Percentiles rank a stretch among this genome's conserved stretches.
phyloP scores from a whole-genome alignment of 1,140 invertebrate genomes.

The Leptestheria dahalacensis region DNA sequence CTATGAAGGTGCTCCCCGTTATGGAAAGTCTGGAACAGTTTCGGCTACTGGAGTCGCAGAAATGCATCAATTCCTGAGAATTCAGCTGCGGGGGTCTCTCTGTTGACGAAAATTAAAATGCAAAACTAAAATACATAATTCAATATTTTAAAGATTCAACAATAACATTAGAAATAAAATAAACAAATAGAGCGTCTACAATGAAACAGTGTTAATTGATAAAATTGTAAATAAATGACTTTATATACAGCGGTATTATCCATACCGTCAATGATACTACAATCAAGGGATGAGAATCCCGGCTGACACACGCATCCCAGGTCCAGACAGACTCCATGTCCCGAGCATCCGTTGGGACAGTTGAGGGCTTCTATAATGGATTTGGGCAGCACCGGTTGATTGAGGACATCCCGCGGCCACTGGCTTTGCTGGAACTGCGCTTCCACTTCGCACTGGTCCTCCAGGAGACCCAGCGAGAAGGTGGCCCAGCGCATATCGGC shows the following conservation, averaged over 20 bases:
- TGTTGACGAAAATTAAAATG: neutral
- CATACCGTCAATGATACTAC: constrained; percentile 15
- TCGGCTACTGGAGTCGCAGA: constrained; percentile 7
- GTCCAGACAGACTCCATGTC: constrained; percentile 16
- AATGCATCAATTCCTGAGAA: neutral
- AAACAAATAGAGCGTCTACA: neutral
- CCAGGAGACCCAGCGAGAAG: constrained; percentile 11
- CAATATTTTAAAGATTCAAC: too few relatives aligned
- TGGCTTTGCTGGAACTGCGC: neutral
- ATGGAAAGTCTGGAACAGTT: constrained; percentile 8
- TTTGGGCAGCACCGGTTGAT: constrained; percentile 5
- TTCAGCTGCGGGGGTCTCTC: neutral
- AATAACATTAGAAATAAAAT: constrained; percentile 11
- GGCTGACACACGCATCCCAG: constrained; percentile 17
- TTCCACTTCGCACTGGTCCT: constrained; percentile 17
- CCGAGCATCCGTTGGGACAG: constrained; percentile 17
- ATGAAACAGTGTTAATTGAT: too few relatives aligned
- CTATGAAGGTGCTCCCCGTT: constrained; percentile 8
- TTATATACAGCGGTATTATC: neutral
- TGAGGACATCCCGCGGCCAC: constrained; percentile 12
- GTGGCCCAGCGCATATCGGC: constrained; percentile 12
- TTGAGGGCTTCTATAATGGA: constrained; percentile 17
- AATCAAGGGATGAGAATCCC: constrained; percentile 16
- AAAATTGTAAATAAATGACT: too few relatives aligned
- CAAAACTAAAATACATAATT: neutral